A percentile compares a stretch with the other conserved stretches of the same genome.
These are phyloP conservation scores for Gymnothorax javanicus DNA, from an alignment of 2,797 vertebrate genomes.

Conservation along the genomic window DNA sequence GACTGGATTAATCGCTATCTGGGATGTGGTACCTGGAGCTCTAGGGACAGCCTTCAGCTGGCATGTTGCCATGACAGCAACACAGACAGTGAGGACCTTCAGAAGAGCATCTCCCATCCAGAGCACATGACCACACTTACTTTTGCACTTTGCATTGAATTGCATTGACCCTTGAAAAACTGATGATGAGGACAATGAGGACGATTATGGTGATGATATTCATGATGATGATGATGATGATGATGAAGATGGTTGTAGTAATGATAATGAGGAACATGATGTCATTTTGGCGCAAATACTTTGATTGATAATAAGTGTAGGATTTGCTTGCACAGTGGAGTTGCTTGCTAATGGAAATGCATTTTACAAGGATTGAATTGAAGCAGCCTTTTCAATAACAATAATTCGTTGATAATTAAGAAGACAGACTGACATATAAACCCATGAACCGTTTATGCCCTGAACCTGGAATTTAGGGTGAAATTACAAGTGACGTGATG, in stretches of 20 bases:
- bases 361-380: not conserved
- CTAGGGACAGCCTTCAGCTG: not conserved
- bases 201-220: not conserved
- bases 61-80: not conserved
- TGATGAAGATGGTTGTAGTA: not conserved
- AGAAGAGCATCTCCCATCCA: not conserved
- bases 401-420: not conserved
- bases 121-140: not conserved
- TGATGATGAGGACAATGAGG: not conserved
- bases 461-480: not conserved
- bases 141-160: not conserved
- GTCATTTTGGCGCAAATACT: not conserved
- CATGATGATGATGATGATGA: no score
- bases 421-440: not conserved
- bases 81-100: not conserved
- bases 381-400: not conserved
- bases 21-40: not conserved
- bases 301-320: not conserved
- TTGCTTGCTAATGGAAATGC: not conserved
- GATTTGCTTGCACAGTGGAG: not conserved
- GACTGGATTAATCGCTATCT: not conserved
- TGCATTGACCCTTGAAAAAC: not conserved
- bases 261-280: not conserved
- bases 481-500: not conserved
- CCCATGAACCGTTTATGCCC: not conserved